Percentiles rank a stretch among this genome's conserved stretches.
Conservation (phyloP, 2,888 invertebrate species). For the Endomychus coccineus region DNA sequence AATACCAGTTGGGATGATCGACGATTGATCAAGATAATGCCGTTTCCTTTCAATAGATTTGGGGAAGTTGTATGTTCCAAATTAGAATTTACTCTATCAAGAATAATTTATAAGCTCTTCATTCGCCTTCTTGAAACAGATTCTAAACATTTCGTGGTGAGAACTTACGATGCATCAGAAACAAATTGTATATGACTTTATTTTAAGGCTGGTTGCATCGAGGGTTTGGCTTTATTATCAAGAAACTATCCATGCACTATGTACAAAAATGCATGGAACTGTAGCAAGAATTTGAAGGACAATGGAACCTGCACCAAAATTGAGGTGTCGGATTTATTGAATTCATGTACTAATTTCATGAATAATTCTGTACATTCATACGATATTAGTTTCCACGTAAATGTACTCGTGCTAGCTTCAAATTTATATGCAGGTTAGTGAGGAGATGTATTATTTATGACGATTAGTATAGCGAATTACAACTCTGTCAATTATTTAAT, state of each 20-base stretch:
- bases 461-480: too few species aligned
- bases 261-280: constrained; percentile 61
- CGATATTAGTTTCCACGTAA: constrained; percentile 48
- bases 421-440: constrained; percentile 51
- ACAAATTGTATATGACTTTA: too few species aligned
- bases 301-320: neutral
- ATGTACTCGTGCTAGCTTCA: constrained; percentile 48
- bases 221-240: constrained; percentile 61
- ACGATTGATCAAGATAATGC: constrained; percentile 47
- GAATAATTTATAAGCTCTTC: constrained; percentile 48
- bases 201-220: constrained; percentile 56
- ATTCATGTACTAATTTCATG: constrained; percentile 41
- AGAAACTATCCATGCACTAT: constrained; percentile 59
- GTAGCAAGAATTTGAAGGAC: constrained; percentile 27
- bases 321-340: constrained; percentile 34
- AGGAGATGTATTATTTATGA: too few species aligned
- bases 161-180: too few species aligned
- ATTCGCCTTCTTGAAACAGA: constrained; percentile 52
- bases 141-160: constrained; percentile 62
- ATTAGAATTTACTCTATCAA: constrained; percentile 50
- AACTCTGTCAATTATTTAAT: too few species aligned
- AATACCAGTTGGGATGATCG: constrained; percentile 37
- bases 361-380: constrained; percentile 47
- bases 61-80: constrained; percentile 28
- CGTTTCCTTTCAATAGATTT: constrained; percentile 45